Conservation (phyloP, 2,888 invertebrate genomes). For the Coremacera marginata region DNA sequence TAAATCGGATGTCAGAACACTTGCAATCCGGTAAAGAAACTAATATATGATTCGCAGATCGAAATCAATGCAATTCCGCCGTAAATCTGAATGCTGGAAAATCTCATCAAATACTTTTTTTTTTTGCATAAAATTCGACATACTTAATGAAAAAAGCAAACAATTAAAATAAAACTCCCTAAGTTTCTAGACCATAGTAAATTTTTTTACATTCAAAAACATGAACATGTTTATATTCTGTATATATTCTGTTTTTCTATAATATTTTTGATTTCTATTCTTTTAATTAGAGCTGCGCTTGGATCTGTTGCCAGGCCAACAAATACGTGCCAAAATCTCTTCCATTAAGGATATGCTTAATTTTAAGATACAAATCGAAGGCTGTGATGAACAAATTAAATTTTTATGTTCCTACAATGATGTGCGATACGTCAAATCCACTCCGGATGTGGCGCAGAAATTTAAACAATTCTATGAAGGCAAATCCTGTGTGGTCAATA, state of each 20-base stretch:
- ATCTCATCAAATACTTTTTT: too few species aligned
- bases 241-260: too few species aligned
- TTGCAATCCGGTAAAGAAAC: too few species aligned
- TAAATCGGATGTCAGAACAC: too few species aligned
- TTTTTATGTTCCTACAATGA: conserved; percentile 67
- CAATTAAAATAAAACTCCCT: too few species aligned
- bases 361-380: conserved; percentile 65
- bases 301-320: conserved; percentile 64
- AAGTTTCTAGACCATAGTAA: too few species aligned
- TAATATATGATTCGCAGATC: too few species aligned
- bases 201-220: background rate
- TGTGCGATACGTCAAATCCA: conserved; percentile 65
- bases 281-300: conserved; percentile 58
- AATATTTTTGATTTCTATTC: too few species aligned
- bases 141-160: too few species aligned
- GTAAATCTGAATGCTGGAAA: too few species aligned
- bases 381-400: conserved; percentile 60
- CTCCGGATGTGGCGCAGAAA: conserved; percentile 64
- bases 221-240: background rate
- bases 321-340: conserved; percentile 64
- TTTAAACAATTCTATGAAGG: conserved; percentile 71
- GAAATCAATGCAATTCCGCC: too few species aligned
- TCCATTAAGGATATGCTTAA: conserved; percentile 63
- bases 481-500: conserved; percentile 63
- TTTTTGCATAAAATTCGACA: too few species aligned